Conservation (phyloP, 2,888 invertebrate genomes). For the Resseliella maxima region DNA sequence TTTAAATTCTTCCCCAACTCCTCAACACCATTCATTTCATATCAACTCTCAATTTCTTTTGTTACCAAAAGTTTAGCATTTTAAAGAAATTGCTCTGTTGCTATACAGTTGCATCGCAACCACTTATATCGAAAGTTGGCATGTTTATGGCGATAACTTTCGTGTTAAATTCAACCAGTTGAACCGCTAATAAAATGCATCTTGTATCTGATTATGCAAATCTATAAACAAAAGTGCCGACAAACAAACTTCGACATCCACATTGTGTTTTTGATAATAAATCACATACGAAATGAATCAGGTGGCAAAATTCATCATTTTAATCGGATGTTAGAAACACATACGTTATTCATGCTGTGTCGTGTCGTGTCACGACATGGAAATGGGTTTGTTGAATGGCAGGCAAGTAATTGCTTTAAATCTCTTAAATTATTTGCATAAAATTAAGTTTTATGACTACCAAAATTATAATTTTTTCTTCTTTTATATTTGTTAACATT, state of each 20-base stretch:
- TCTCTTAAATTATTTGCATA: neutral
- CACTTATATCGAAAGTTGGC: constrained; percentile 20
- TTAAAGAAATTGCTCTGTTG: neutral
- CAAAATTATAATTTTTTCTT: neutral
- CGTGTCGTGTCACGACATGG: neutral
- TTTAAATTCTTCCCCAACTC: no score
- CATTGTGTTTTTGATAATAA: neutral
- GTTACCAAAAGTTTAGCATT: neutral
- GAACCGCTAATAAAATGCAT: constrained; percentile 53
- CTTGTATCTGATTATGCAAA: constrained; percentile 12
- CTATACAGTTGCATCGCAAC: neutral
- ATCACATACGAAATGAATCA: neutral
- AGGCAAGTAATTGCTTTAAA: neutral
- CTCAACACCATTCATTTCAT: no score
- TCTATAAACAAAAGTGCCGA: neutral
- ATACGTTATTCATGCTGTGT: neutral
- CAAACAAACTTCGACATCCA: neutral
- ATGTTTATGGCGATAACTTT: neutral
- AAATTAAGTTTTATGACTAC: constrained; percentile 38
- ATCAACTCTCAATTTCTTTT: no score
- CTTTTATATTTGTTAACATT: neutral
- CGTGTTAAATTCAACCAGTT: constrained; percentile 37
- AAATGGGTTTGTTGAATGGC: neutral
- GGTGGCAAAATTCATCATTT: constrained; percentile 7
- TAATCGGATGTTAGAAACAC: neutral